Evolutionary conservation across 1,140 invertebrate genomes (phyloP).

Genomic region (Dendrolimus punctatus): DNA sequence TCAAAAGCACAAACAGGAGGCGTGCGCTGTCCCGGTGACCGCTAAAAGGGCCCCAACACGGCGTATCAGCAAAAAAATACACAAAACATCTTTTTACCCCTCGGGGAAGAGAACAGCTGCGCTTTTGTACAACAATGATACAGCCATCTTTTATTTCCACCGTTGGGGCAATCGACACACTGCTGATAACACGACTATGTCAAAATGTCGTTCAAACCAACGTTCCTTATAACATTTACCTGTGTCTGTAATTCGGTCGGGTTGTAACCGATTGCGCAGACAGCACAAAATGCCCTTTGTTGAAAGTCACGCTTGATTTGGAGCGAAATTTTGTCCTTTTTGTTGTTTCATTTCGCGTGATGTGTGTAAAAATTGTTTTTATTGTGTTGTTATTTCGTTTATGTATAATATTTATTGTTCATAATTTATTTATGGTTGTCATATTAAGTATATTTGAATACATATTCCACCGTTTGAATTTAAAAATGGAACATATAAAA

Average conservation of each 20-base stretch:
- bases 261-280: constrained; percentile 43
- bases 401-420: constrained; percentile 16
- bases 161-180: constrained; percentile 54
- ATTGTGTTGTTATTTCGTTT: constrained; percentile 25
- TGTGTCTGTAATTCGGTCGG: constrained; percentile 28
- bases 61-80: constrained; percentile 42
- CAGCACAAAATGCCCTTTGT: constrained; percentile 49
- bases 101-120: constrained; percentile 63
- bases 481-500: too few relatives aligned
- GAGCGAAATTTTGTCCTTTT: constrained; percentile 65
- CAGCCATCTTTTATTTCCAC: constrained; percentile 50
- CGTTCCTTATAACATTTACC: constrained; percentile 4
- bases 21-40: constrained; percentile 50
- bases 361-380: constrained; percentile 56
- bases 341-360: constrained; percentile 58
- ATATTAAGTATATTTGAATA: constrained; percentile 5
- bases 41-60: constrained; percentile 45
- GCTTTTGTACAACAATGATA: constrained; percentile 65
- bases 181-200: constrained; percentile 27
- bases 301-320: constrained; percentile 66
- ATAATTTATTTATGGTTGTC: constrained; percentile 9
- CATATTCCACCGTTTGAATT: neutral
- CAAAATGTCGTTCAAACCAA: constrained; percentile 15
- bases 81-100: constrained; percentile 65
- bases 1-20: constrained; percentile 40